Conservation (phyloP, 2,113 vertebrate species). For the Montifringilla adamsi region DNA sequence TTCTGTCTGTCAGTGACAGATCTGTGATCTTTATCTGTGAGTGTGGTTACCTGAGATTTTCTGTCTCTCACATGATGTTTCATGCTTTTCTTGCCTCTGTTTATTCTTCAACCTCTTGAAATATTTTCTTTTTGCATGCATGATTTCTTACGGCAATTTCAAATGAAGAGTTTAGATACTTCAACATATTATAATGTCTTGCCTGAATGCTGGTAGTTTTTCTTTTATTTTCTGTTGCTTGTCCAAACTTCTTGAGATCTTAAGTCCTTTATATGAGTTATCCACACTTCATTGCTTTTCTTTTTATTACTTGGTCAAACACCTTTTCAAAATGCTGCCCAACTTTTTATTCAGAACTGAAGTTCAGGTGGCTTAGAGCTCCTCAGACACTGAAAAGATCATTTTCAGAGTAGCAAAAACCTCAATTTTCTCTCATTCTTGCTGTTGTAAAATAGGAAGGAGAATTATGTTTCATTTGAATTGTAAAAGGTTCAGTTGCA, state of each 20-base stretch:
- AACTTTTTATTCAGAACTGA: background rate
- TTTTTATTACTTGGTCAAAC: background rate
- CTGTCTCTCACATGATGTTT: background rate
- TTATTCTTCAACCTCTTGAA: background rate
- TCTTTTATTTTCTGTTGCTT: background rate
- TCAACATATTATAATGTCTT: background rate
- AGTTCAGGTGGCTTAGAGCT: background rate
- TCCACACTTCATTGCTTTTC: background rate
- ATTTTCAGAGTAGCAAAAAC: background rate
- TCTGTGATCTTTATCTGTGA: background rate
- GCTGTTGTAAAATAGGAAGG: background rate
- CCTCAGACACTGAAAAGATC: background rate
- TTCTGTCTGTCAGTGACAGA: background rate
- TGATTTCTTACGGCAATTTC: background rate
- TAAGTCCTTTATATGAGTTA: background rate
- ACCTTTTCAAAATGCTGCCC: background rate
- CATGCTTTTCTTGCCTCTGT: background rate
- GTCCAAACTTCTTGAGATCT: background rate
- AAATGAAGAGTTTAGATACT: background rate
- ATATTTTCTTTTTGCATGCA: background rate
- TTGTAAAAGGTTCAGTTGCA: background rate
- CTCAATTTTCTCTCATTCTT: background rate
- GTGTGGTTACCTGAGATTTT: background rate
- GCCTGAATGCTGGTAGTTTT: background rate
- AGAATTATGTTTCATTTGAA: background rate